Base-by-base conservation (phyloP, 2,888 invertebrate genomes). In the Metopia argyrocephala region DNA sequence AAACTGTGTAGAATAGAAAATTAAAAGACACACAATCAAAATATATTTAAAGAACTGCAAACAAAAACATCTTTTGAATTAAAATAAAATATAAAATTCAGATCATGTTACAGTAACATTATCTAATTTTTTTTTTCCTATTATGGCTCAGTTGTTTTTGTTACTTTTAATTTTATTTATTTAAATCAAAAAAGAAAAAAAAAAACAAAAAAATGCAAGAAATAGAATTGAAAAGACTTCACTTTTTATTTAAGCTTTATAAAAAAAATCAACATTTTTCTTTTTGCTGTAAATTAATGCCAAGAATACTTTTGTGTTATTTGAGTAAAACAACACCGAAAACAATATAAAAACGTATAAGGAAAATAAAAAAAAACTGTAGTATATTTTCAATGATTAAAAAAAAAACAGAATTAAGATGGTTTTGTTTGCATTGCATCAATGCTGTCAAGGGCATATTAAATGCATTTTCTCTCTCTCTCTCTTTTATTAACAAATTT, bases 51-150 rank as follows among this genome's bases (percentile, higher is more conserved):
- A n/a, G n/a, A n/a, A n/a, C n/a, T n/a, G n/a, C n/a, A n/a, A 15
- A 31, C 27, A 46, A 52, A 45, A 52, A 59, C 20, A 46, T 50
- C 64, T 54, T n/a, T n/a, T 61, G 59, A 78, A 73, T 78, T 78
- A 61, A 78, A 78, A 73, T 74, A 78, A 75, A 48, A 78, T 81
- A 81, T 81, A 78, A 81, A 81, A 81, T 81, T 78, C 81, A 81
- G 81, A 81, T 81, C 81, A 81, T 81, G 81, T 81, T 81, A 78
- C 78, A 75, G 75, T 65, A 81, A 78, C 81, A 81, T 81, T 81
- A 81, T 81, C 74, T 74, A 81, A 81, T 81, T 74, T 80, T 76
- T 48, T 64, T 18, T 45, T 23, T 46, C 25, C 15, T n/a, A 18
- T 12, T n/a, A 54, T 64, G 57, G 12, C 20, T n/a, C 18, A 12